Conservation (phyloP, 2,888 invertebrate species). For the Electrophaes corylata region DNA sequence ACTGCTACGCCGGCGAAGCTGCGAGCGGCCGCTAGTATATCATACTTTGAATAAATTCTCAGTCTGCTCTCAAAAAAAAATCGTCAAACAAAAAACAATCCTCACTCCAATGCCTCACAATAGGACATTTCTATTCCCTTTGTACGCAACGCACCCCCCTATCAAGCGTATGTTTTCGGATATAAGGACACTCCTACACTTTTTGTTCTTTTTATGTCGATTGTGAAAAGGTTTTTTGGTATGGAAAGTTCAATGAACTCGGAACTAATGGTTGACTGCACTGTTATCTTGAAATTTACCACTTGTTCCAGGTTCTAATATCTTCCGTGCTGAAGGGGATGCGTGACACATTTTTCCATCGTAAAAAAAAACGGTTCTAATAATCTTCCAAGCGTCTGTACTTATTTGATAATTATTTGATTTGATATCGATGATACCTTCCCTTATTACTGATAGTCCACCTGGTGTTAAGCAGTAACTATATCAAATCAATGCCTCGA, state of each 20-base stretch:
- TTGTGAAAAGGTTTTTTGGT: conserved; percentile 41
- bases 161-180: conserved; percentile 45
- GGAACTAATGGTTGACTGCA: conserved; percentile 26
- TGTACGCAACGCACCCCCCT: conserved; percentile 46
- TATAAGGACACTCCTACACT: conserved; percentile 49
- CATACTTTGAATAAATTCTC: conserved; percentile 17
- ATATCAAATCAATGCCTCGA: too few relatives aligned
- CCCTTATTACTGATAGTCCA: too few relatives aligned
- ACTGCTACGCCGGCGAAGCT: too few relatives aligned
- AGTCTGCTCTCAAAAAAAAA: conserved; percentile 19
- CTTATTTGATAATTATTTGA: too few relatives aligned
- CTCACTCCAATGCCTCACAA: conserved; percentile 61
- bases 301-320: too few relatives aligned
- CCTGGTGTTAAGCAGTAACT: too few relatives aligned
- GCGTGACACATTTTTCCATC: too few relatives aligned
- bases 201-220: conserved; percentile 38
- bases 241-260: conserved; percentile 44
- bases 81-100: conserved; percentile 53
- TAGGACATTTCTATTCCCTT: conserved; percentile 55
- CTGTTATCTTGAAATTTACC: background rate
- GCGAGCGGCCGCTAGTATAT: too few relatives aligned
- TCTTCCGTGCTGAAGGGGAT: too few relatives aligned
- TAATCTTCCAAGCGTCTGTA: too few relatives aligned
- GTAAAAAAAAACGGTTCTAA: too few relatives aligned
- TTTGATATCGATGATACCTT: too few relatives aligned